phyloP scores from a whole-genome alignment of 2,113 vertebrate species.

The Ophthalmolycus amberensis region DNA sequence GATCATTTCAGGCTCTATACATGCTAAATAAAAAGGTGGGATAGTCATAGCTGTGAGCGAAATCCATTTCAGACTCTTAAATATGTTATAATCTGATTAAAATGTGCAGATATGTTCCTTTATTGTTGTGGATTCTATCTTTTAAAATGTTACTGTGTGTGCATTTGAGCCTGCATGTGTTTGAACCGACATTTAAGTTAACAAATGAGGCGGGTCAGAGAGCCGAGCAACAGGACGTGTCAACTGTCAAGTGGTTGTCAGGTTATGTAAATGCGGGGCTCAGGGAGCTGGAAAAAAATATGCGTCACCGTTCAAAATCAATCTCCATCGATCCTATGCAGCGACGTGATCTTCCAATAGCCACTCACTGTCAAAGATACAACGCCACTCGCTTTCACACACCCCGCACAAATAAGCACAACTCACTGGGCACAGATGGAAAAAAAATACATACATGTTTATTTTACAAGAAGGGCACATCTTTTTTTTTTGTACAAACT shows the following conservation, averaged over 20 bases:
- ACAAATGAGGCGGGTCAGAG: constrained; percentile 39
- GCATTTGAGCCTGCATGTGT: background rate
- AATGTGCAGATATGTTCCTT: background rate
- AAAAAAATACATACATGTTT: constrained; percentile 80
- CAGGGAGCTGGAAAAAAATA: constrained; percentile 71
- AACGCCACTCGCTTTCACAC: background rate
- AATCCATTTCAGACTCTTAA: constrained; percentile 8
- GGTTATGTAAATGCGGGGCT: constrained; percentile 74
- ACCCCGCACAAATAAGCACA: constrained; percentile 22
- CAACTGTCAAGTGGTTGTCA: constrained; percentile 68
- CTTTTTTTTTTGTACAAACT: constrained; percentile 75
- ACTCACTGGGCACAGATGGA: constrained; percentile 41
- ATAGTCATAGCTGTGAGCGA: background rate
- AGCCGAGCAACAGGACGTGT: constrained; percentile 50
- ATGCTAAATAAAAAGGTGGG: background rate
- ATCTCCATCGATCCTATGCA: constrained; percentile 68
- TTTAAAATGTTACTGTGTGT: background rate
- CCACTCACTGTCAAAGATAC: constrained; percentile 49
- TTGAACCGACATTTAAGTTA: constrained; percentile 34
- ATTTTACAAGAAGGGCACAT: constrained; percentile 82
- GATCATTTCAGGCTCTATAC: constrained; percentile 1
- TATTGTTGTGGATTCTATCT: background rate
- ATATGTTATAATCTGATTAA: background rate
- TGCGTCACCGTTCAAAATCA: constrained; percentile 73
- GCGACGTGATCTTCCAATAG: constrained; percentile 66